Conservation (phyloP, 2,797 vertebrate species). For the Pangasius larnaudii region DNA sequence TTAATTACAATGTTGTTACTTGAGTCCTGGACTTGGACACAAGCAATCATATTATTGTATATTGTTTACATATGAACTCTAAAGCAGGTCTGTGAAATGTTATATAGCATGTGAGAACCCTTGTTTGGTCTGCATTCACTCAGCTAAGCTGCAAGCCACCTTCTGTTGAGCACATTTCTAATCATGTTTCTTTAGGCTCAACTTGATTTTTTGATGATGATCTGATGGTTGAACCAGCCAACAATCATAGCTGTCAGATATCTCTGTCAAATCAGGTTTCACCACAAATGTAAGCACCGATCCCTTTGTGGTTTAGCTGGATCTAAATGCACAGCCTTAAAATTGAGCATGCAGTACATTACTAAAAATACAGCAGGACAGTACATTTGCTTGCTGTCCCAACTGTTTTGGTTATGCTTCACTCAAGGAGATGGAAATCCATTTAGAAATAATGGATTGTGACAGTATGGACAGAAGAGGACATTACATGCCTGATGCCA, state of each 20-base stretch:
- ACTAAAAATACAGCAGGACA: conserved; percentile 52
- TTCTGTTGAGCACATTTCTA: conserved; percentile 34
- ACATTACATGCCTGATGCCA: conserved; percentile 63
- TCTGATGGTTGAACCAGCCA: conserved; percentile 51
- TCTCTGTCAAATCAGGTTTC: conserved; percentile 57
- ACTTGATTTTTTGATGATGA: conserved; percentile 48
- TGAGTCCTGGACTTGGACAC: neutral
- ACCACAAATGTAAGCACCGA: neutral
- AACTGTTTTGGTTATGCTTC: conserved; percentile 59
- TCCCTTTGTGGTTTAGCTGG: conserved; percentile 35
- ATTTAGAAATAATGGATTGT: conserved; percentile 66
- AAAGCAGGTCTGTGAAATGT: neutral
- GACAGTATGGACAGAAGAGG: conserved; percentile 66
- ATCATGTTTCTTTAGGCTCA: conserved; percentile 49
- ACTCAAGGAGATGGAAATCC: conserved; percentile 61
- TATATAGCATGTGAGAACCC: neutral
- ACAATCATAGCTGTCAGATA: conserved; percentile 60
- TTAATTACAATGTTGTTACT: neutral
- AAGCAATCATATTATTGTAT: neutral
- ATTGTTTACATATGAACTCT: neutral
- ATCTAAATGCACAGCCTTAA: conserved; percentile 48
- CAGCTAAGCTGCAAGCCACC: conserved; percentile 17
- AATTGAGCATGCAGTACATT: conserved; percentile 57
- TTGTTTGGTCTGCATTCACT: neutral
- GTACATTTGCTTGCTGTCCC: conserved; percentile 59